Conservation (phyloP, 2,888 invertebrate species). For the Camptogramma bilineatum region DNA sequence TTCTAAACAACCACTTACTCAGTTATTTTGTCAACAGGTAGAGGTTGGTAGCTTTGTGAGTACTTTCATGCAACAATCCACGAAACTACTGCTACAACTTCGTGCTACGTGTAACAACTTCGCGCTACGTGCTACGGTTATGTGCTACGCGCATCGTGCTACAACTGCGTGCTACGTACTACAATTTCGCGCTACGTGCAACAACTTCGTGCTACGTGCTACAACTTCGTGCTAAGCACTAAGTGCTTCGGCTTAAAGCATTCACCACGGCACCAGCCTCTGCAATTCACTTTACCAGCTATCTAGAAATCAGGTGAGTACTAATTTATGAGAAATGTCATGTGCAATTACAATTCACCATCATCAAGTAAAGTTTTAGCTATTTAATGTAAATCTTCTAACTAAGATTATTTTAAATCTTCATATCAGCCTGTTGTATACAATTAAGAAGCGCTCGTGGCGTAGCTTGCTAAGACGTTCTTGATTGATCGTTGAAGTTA, state of each 20-base stretch:
- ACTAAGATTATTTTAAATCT: no score
- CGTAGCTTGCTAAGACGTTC: no score
- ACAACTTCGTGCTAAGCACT: constrained; percentile 2
- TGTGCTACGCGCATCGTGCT: constrained; percentile 4
- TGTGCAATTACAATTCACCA: no score
- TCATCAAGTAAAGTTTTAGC: no score
- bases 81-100: background rate
- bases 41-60: constrained; percentile 22
- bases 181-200: constrained; percentile 20
- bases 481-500: no score
- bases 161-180: constrained; percentile 25
- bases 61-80: background rate
- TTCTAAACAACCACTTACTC: background rate
- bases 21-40: constrained; percentile 11
- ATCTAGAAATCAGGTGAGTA: constrained; percentile 20
- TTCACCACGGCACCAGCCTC: constrained; percentile 30
- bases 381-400: no score
- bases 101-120: constrained; percentile 19
- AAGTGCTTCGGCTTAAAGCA: constrained; percentile 1
- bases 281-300: constrained; percentile 12
- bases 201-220: constrained; percentile 12
- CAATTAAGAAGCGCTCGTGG: no score
- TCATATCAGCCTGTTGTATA: no score
- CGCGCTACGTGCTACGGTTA: constrained; percentile 17
- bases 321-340: background rate